Percentiles rank a stretch among this genome's conserved stretches.
Conservation (phyloP, 2,797 vertebrate species). For the Lagocephalus sceleratus region DNA sequence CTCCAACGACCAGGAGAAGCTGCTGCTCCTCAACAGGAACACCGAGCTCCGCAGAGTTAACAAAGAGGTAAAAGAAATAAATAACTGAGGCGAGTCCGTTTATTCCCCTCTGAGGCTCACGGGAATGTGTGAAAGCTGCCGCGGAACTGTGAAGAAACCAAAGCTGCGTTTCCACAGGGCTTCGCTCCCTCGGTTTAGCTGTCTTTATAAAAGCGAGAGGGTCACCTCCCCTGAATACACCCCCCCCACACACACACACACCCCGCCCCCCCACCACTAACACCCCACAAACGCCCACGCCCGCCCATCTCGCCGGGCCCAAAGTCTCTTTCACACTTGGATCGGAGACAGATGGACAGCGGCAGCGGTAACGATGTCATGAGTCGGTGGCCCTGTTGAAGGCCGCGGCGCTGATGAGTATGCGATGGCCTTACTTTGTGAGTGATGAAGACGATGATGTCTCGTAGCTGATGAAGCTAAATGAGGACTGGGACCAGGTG, state of each 20-base stretch:
- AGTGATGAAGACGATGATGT: conserved; percentile 28
- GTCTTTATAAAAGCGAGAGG: too few relatives aligned
- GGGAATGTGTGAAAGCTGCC: conserved; percentile 31
- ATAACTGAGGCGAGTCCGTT: conserved; percentile 25
- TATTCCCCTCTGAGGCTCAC: conserved; percentile 28
- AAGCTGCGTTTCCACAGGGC: conserved; percentile 22
- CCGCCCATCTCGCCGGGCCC: not conserved
- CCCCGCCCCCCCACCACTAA: too few relatives aligned
- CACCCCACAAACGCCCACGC: too few relatives aligned
- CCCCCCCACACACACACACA: too few relatives aligned
- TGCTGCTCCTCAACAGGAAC: conserved; percentile 82
- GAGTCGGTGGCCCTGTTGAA: not conserved
- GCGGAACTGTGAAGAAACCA: conserved; percentile 30
- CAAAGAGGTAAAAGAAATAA: conserved; percentile 70
- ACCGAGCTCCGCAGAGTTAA: conserved; percentile 81
- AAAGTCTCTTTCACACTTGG: not conserved
- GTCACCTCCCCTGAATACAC: too few relatives aligned
- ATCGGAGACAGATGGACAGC: too few relatives aligned
- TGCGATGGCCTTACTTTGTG: not conserved
- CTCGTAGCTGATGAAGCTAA: conserved; percentile 82
- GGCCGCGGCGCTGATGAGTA: not conserved
- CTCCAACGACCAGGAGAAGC: conserved; percentile 80
- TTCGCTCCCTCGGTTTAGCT: conserved; percentile 1
- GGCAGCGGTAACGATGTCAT: conserved; percentile 1
- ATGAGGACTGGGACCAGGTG: conserved; percentile 83